Base-by-base conservation (phyloP, 2,113 vertebrate genomes). In the Corythaeola cristata region DNA sequence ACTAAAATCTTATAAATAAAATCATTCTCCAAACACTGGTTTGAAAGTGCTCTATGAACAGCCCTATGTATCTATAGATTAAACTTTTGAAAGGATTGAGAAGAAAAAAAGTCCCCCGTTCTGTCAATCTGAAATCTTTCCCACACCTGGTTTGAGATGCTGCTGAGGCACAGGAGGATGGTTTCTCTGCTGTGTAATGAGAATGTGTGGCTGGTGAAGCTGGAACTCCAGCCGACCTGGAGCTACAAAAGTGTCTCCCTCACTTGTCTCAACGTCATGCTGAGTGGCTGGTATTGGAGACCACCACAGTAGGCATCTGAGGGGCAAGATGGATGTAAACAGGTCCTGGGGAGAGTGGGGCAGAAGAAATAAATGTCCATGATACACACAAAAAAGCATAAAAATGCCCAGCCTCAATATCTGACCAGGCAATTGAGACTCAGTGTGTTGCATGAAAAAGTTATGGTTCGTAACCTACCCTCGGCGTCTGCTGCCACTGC, bases 401-500 rank as follows among this genome's bases (percentile, higher is more conserved):
- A 23, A 75, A 62, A 41, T 58, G 30, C 45, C 37, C 47, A 58
- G 59, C 47, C 23, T 45, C 21, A 17, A 0, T 33, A 24, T 18
- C 52, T 67, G 39, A 60, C 39, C 58, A 63, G 28, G 53, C 39
- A 82, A 22, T 53, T 50, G 59, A 23, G 77, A 26, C 45, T 53
- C 14, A 32, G 0, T 28, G 28, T 37, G 12, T 58, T 74, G 47
- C 59, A 82, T 86, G 35, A 21, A 52, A 47, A 72, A 18, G 45
- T 71, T 63, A 24, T 50, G 3, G 11, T 74, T 49, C 55, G 45
- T 81, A 89, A 68, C 16, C 3, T 3, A 5, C 39, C 32, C 58
- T 82, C 1, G 0, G 37, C 14, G 3, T n/a, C 33, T 3, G 1
- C 68, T 79, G 64, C 68, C 4, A 8, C 52, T 44, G 73, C 26